Evolutionary conservation across 2,113 vertebrate genomes (phyloP), one percentile per base, ranked within the genome.

Genomic region (Falco punctatus): DNA sequence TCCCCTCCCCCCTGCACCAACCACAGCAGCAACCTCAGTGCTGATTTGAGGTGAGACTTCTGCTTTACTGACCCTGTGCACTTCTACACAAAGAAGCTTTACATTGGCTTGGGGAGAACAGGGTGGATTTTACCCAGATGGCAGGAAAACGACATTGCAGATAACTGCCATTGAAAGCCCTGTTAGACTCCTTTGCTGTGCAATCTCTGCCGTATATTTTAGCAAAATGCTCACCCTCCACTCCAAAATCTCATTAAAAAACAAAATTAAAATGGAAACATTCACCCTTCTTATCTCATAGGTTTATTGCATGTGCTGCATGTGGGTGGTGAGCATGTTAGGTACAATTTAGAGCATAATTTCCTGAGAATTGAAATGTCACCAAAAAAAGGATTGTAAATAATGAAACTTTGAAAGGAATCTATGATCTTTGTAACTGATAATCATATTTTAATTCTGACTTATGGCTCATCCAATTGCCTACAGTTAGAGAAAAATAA

Each of bases 401-500:
- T 97, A 97, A 95, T 86, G 82, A 92, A 95, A 94, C 71, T 97
- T 84, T 80, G 67, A 95, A 96, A 96, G 72, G 78, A 97, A 95
- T 91, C 71, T 95, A 91, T 94, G 91, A 95, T 95, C 90, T 94
- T 92, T 28, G 23, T 89, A 96, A 88, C 58, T 95, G 91, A 97
- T 94, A 97, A 97, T 97, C 83, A 74, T 88, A 95, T 97, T 97
- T 98, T 97, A 96, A 92, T 97, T 97, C 96, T 96, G 96, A 97
- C 93, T 96, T 98, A 91, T 77, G 79, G 94, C 94, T 97, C 81
- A 96, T 83, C 88, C 93, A 92, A 90, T 92, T 97, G 95, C 90
- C 94, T 94, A 88, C 65, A 84, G 61, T 96, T 97, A 92, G 96
- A 65, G 93, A 79, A 83, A 96, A 96, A 89, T 70, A 90, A 91